phyloP scores from a whole-genome alignment of 2,888 invertebrate genomes.

The Morinoia aosen region DNA sequence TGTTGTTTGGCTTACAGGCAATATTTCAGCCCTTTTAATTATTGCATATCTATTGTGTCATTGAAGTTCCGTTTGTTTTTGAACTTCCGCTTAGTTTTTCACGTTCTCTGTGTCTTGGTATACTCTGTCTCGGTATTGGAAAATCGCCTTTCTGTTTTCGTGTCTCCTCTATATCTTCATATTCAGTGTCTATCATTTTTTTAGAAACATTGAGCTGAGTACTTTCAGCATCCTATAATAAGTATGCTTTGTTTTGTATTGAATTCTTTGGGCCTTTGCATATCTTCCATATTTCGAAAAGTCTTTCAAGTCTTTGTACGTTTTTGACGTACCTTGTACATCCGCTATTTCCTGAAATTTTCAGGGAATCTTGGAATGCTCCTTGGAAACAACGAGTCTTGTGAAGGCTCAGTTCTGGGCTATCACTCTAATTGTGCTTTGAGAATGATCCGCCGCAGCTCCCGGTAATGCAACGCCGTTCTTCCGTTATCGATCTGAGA shows the following conservation, averaged over 20 bases:
- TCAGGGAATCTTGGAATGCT: background rate
- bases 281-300: background rate
- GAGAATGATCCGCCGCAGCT: background rate
- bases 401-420: background rate
- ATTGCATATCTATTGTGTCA: too few species aligned
- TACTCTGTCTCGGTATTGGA: background rate
- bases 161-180: background rate
- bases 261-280: background rate
- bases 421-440: constrained; percentile 7
- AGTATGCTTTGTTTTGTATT: background rate
- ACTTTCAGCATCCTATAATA: background rate
- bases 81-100: background rate
- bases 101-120: background rate
- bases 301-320: background rate
- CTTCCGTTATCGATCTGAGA: constrained; percentile 15
- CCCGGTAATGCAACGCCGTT: background rate
- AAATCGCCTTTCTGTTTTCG: background rate
- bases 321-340: too few species aligned
- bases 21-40: too few species aligned
- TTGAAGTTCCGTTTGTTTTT: background rate
- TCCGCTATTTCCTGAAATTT: background rate
- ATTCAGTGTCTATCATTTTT: background rate
- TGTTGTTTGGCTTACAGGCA: too few species aligned
- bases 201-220: background rate
- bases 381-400: background rate